These are phyloP conservation scores for Shinisaurus crocodilurus DNA, from an alignment of 2,113 vertebrate species.

Conservation along the genomic window DNA sequence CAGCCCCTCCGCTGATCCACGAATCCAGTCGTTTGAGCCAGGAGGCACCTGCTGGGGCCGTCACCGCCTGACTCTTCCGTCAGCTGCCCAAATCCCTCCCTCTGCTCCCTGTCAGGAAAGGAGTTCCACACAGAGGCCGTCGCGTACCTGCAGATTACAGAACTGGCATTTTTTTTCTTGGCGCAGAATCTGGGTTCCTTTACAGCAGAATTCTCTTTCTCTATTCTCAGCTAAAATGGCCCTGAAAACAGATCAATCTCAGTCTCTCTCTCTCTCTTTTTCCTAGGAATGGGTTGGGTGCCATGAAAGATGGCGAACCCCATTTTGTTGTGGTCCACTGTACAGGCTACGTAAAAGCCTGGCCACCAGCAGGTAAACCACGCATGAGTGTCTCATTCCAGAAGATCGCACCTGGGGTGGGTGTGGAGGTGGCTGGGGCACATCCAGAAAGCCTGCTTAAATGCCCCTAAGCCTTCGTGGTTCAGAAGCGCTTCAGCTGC, in stretches of 20 bases:
- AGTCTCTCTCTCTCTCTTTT: too few relatives aligned
- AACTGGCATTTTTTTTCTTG: background rate
- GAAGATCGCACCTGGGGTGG: background rate
- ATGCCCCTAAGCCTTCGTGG: background rate
- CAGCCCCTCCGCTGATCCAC: too few relatives aligned
- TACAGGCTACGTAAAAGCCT: conserved; percentile 97
- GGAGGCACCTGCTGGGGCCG: too few relatives aligned
- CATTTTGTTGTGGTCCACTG: conserved; percentile 97
- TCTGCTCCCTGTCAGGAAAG: too few relatives aligned
- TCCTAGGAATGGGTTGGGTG: conserved; percentile 87
- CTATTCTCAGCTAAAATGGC: background rate
- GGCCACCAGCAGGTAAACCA: conserved; percentile 92
- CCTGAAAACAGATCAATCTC: background rate
- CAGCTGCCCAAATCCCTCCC: too few relatives aligned
- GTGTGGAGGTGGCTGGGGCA: background rate
- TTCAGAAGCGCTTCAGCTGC: background rate
- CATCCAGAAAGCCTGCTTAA: background rate
- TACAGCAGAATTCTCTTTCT: background rate
- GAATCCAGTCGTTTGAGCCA: too few relatives aligned
- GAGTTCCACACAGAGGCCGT: too few relatives aligned
- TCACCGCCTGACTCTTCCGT: too few relatives aligned
- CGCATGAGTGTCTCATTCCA: background rate
- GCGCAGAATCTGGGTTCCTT: background rate
- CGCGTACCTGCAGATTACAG: background rate
- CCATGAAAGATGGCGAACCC: conserved; percentile 90